Conservation (phyloP, 2,888 invertebrate species). For the Patella ulyssiponensis region DNA sequence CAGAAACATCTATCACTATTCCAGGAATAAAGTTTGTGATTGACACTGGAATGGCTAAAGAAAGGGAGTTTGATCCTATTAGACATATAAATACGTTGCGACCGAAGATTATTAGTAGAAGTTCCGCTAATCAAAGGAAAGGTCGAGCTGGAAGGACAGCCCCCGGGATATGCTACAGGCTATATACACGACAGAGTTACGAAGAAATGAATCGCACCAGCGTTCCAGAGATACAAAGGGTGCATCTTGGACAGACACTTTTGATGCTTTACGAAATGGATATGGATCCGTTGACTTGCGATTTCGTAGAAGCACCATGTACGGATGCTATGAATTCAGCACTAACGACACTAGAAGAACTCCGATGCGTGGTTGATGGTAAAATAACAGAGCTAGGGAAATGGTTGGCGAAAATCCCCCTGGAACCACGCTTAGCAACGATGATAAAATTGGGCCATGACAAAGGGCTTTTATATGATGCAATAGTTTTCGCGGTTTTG, state of each 20-base stretch:
- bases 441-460: slow-evolving; percentile 52
- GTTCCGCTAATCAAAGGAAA: slow-evolving; percentile 71
- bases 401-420: slow-evolving; percentile 62
- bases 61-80: slow-evolving; percentile 65
- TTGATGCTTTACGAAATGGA: slow-evolving; percentile 66
- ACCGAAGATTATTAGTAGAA: slow-evolving; percentile 59
- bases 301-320: slow-evolving; percentile 67
- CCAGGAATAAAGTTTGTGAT: slow-evolving; percentile 71
- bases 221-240: slow-evolving; percentile 68
- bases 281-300: slow-evolving; percentile 60
- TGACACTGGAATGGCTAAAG: slow-evolving; percentile 71
- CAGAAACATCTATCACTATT: slow-evolving; percentile 72
- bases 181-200: slow-evolving; percentile 66
- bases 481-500: slow-evolving; percentile 60
- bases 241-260: slow-evolving; percentile 62
- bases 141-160: slow-evolving; percentile 71
- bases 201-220: slow-evolving; percentile 55
- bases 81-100: slow-evolving; percentile 62
- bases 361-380: slow-evolving; percentile 57
- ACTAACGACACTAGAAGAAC: slow-evolving; percentile 49
- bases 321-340: slow-evolving; percentile 53
- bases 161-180: slow-evolving; percentile 69
- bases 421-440: slow-evolving; percentile 65
- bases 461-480: slow-evolving; percentile 53
- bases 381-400: slow-evolving; percentile 63